Conservation (phyloP, 2,797 vertebrate species). For the Scleropages formosus region DNA sequence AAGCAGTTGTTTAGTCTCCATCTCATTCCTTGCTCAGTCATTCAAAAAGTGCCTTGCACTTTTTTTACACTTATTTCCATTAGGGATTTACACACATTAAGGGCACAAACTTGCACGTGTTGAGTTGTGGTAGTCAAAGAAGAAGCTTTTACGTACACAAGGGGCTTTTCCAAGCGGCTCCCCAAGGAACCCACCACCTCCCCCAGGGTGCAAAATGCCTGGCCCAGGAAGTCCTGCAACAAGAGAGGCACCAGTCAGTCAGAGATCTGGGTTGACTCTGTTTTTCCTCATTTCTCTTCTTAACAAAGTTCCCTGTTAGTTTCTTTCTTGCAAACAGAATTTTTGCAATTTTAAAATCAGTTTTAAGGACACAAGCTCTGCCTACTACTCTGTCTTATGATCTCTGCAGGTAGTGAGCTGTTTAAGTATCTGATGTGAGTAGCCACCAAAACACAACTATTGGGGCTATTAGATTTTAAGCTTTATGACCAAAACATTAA, state of each 20-base stretch:
- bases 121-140: not conserved
- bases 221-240: constrained; percentile 92
- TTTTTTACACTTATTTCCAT: not conserved
- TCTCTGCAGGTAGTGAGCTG: no score
- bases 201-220: constrained; percentile 91
- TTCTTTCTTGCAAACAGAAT: no score
- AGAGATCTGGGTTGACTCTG: constrained; percentile 17
- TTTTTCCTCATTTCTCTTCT: not conserved
- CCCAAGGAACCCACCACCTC: constrained; percentile 93
- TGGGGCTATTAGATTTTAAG: no score
- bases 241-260: constrained; percentile 37
- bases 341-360: no score
- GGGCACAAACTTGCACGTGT: not conserved
- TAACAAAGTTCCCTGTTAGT: no score
- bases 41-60: not conserved
- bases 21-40: no score
- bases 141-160: constrained; percentile 77
- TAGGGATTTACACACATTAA: not conserved
- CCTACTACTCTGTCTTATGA: no score
- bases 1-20: no score
- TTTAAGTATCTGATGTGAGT: no score
- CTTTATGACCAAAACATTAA: no score
- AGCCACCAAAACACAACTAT: no score
- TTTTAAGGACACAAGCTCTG: no score
- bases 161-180: constrained; percentile 86